Evolutionary conservation across 2,888 invertebrate species (phyloP).

Genomic region (Lithophane ornitopus): DNA sequence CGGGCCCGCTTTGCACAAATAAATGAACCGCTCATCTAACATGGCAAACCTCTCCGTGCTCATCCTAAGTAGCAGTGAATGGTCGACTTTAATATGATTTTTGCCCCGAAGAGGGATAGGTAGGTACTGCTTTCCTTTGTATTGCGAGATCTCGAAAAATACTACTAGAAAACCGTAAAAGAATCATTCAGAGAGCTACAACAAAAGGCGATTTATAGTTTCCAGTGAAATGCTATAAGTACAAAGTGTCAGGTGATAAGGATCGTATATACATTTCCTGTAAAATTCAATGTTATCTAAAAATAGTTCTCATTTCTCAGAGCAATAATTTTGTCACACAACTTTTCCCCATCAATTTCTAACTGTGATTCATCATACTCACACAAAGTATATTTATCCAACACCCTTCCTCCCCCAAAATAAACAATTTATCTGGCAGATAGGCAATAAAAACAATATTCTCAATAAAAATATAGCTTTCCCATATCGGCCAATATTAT

Average conservation of each 20-base stretch:
- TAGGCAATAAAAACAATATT: conserved; percentile 58
- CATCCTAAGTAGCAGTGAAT: too few species aligned
- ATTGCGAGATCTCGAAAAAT: background rate
- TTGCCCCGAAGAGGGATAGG: too few species aligned
- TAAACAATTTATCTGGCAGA: conserved; percentile 46
- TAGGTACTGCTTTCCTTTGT: background rate
- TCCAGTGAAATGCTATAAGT: background rate
- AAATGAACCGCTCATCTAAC: too few species aligned
- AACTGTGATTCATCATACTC: conserved; percentile 21
- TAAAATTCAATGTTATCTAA: background rate
- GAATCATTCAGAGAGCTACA: background rate
- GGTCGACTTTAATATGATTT: too few species aligned
- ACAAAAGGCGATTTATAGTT: background rate
- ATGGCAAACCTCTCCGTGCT: too few species aligned
- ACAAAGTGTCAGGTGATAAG: background rate
- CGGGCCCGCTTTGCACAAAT: too few species aligned
- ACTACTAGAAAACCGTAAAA: background rate
- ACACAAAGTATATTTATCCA: conserved; percentile 6
- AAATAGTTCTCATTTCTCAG: background rate
- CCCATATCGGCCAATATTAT: conserved; percentile 48
- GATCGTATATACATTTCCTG: background rate
- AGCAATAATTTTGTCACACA: background rate
- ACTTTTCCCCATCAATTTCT: background rate
- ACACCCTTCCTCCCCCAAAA: conserved; percentile 14
- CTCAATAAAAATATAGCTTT: conserved; percentile 48